phyloP scores from a whole-genome alignment of 2,888 invertebrate species.

The Lochmaea crataegi region DNA sequence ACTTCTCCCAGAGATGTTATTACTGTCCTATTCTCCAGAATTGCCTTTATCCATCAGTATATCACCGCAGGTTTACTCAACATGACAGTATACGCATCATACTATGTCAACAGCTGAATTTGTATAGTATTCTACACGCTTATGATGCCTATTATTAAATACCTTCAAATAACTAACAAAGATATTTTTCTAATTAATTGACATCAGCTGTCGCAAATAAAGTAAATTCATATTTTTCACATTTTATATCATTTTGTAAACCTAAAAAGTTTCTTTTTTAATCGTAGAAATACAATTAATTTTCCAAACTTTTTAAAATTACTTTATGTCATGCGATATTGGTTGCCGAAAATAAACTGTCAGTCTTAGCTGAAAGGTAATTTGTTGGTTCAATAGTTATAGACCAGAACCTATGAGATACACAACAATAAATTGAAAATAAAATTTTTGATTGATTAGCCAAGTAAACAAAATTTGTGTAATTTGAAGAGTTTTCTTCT shows the following conservation, averaged over 20 bases:
- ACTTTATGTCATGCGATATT: constrained; percentile 24
- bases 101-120: no score
- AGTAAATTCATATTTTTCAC: not conserved
- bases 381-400: constrained; percentile 25
- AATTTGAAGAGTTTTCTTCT: not conserved
- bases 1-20: no score
- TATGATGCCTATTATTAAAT: no score
- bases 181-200: no score
- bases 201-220: not conserved
- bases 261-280: not conserved
- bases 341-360: constrained; percentile 25
- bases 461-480: not conserved
- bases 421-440: not conserved
- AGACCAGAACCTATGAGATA: not conserved
- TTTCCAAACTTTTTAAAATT: constrained; percentile 23
- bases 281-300: constrained; percentile 21
- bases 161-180: no score
- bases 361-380: constrained; percentile 16
- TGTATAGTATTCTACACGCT: no score
- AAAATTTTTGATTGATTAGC: not conserved
- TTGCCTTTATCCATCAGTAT: no score
- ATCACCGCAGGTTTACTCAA: no score
- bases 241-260: not conserved
- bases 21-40: no score
- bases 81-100: no score